Conservation (phyloP, 2,113 vertebrate genomes). For the Uropsilus gracilis region DNA sequence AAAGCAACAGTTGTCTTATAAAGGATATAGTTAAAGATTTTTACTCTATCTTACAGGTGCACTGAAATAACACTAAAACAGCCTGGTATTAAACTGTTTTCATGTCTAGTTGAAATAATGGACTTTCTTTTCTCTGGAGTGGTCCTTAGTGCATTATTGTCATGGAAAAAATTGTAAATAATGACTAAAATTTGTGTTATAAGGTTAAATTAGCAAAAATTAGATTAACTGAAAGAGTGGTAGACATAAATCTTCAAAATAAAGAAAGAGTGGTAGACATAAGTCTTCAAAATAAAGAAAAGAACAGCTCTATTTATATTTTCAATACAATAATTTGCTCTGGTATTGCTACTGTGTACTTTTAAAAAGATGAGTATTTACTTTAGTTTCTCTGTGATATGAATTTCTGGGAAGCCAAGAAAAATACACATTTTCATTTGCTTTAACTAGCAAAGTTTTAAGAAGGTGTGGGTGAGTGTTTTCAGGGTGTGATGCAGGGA, state of each 20-base stretch:
- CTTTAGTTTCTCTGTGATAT: constrained; percentile 1
- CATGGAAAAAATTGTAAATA: constrained; percentile 56
- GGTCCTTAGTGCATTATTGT: constrained; percentile 53
- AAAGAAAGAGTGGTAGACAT: constrained; percentile 20
- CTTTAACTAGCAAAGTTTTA: constrained; percentile 55
- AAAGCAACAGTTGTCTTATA: constrained; percentile 87
- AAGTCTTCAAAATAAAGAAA: constrained; percentile 33
- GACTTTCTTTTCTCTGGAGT: constrained; percentile 65
- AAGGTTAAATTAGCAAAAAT: constrained; percentile 63
- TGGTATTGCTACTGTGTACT: not conserved
- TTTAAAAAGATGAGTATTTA: constrained; percentile 1
- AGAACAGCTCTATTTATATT: not conserved
- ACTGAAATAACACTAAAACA: constrained; percentile 80
- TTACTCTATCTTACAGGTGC: constrained; percentile 88
- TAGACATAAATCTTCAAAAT: constrained; percentile 51
- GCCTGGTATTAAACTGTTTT: constrained; percentile 56
- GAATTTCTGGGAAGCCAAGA: constrained; percentile 4
- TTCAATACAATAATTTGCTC: not conserved
- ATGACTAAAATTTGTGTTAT: constrained; percentile 32
- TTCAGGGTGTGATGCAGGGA: constrained; percentile 17
- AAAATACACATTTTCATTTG: constrained; percentile 56
- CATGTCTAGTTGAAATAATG: constrained; percentile 61
- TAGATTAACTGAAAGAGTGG: constrained; percentile 36
- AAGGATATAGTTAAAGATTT: constrained; percentile 81
- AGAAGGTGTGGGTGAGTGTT: constrained; percentile 40